Conservation (phyloP, 2,113 vertebrate species). For the Psettodes erumei region DNA sequence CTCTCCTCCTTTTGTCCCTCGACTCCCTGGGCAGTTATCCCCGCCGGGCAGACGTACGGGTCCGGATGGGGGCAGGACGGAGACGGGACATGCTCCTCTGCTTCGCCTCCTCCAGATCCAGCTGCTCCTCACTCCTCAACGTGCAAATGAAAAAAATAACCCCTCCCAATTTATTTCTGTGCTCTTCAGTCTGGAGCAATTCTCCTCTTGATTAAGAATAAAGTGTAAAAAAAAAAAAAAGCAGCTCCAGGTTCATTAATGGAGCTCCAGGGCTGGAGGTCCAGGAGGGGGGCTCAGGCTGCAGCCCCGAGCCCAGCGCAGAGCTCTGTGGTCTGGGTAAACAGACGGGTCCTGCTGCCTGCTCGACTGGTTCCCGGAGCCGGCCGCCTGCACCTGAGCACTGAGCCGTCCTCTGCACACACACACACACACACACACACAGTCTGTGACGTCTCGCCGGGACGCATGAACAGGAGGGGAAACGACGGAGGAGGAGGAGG, state of each 20-base stretch:
- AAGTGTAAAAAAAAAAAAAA: slow-evolving; percentile 43
- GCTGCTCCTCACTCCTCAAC: slow-evolving; percentile 14
- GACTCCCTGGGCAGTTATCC: slow-evolving; percentile 46
- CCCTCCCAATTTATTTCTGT: not conserved
- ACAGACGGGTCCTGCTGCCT: slow-evolving; percentile 48
- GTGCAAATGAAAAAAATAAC: slow-evolving; percentile 49
- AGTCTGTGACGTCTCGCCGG: slow-evolving; percentile 50
- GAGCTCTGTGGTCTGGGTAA: slow-evolving; percentile 41
- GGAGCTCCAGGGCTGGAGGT: slow-evolving; percentile 39
- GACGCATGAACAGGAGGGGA: slow-evolving; percentile 63
- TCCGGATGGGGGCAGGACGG: slow-evolving; percentile 52
- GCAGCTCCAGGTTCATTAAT: slow-evolving; percentile 22
- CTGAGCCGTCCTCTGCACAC: slow-evolving; percentile 81
- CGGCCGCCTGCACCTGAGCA: slow-evolving; percentile 62
- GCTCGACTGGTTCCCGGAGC: slow-evolving; percentile 51
- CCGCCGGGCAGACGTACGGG: slow-evolving; percentile 36
- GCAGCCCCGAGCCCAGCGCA: slow-evolving; percentile 38
- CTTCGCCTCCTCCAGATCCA: slow-evolving; percentile 28
- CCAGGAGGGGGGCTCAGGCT: slow-evolving; percentile 42
- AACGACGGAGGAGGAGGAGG: slow-evolving; percentile 67
- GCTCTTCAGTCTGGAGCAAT: slow-evolving; percentile 5
- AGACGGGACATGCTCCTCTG: slow-evolving; percentile 13
- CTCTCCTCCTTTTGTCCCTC: slow-evolving; percentile 47
- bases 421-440: slow-evolving; percentile 53
- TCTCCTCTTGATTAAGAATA: slow-evolving; percentile 19